A percentile compares a stretch with the other conserved stretches of the same genome.
phyloP scores from a whole-genome alignment of 1,140 invertebrate species.

The Gonioctena quinquepunctata region DNA sequence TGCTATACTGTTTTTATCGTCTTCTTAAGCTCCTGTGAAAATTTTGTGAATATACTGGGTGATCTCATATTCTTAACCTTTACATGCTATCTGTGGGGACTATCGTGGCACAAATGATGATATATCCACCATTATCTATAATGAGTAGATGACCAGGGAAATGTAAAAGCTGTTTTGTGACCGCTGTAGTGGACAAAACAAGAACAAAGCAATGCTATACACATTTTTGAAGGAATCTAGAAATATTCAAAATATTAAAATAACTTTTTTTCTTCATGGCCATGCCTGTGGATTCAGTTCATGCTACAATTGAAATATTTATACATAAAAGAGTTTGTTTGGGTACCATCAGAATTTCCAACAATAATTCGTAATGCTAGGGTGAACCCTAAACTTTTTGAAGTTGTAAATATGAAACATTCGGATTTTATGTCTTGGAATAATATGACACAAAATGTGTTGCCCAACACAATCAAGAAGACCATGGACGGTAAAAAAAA shows the following conservation, averaged over 20 bases:
- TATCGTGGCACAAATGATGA: slow-evolving; percentile 22
- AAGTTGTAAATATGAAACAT: background rate
- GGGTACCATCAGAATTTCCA: background rate
- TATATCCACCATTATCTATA: slow-evolving; percentile 7
- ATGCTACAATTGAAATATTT: slow-evolving; percentile 19
- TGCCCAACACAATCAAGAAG: too few species aligned
- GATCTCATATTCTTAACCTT: too few species aligned
- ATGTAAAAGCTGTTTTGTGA: slow-evolving; percentile 12
- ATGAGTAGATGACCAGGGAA: slow-evolving; percentile 30
- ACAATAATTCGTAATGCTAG: background rate
- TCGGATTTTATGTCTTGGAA: too few species aligned
- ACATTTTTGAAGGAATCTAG: slow-evolving; percentile 25
- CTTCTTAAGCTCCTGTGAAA: too few species aligned
- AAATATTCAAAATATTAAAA: slow-evolving; percentile 26
- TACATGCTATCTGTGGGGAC: too few species aligned
- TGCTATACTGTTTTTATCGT: too few species aligned
- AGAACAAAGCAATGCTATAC: slow-evolving; percentile 22
- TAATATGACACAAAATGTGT: too few species aligned
- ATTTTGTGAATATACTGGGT: too few species aligned
- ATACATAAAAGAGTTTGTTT: background rate
- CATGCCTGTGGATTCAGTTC: slow-evolving; percentile 32
- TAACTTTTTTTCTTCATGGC: slow-evolving; percentile 33
- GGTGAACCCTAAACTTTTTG: background rate
- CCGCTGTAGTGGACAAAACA: slow-evolving; percentile 30
- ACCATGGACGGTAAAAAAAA: too few species aligned